A percentile compares a stretch with the other conserved stretches of the same genome.
Conservation (phyloP, 2,797 vertebrate species). For the Centroberyx gerrardi region DNA sequence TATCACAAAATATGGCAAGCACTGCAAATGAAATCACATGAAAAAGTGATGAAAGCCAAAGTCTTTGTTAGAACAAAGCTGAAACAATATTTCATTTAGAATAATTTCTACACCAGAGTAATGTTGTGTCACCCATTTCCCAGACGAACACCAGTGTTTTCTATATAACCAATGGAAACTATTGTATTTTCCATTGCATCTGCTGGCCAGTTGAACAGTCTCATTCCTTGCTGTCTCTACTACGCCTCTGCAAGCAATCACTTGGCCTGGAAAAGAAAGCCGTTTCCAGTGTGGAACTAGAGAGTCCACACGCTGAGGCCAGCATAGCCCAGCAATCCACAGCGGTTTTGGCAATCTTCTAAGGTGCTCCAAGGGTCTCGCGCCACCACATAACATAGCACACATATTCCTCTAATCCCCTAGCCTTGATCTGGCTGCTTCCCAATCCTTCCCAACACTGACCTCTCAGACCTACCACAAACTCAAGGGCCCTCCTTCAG, state of each 20-base stretch:
- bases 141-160: slow-evolving; percentile 45
- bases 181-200: slow-evolving; percentile 61
- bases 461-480: slow-evolving; percentile 68
- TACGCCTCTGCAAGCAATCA: slow-evolving; percentile 61
- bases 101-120: slow-evolving; percentile 24
- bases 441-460: slow-evolving; percentile 35
- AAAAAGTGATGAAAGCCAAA: too few species aligned
- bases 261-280: slow-evolving; percentile 65
- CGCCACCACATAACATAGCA: slow-evolving; percentile 66
- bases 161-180: slow-evolving; percentile 46
- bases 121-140: slow-evolving; percentile 18
- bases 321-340: slow-evolving; percentile 65
- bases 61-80: slow-evolving; percentile 9
- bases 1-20: not conserved
- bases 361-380: slow-evolving; percentile 65
- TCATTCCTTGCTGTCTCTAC: slow-evolving; percentile 52
- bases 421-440: slow-evolving; percentile 50
- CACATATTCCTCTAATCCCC: slow-evolving; percentile 66
- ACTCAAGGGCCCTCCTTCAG: slow-evolving; percentile 20
- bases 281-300: slow-evolving; percentile 58
- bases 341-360: slow-evolving; percentile 67
- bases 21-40: slow-evolving; percentile 1
- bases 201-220: slow-evolving; percentile 42
- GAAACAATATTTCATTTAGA: slow-evolving; percentile 22
- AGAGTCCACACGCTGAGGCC: slow-evolving; percentile 64